Base-by-base conservation (phyloP, 2,113 vertebrate genomes). In the Protobothrops flavoviridis region DNA sequence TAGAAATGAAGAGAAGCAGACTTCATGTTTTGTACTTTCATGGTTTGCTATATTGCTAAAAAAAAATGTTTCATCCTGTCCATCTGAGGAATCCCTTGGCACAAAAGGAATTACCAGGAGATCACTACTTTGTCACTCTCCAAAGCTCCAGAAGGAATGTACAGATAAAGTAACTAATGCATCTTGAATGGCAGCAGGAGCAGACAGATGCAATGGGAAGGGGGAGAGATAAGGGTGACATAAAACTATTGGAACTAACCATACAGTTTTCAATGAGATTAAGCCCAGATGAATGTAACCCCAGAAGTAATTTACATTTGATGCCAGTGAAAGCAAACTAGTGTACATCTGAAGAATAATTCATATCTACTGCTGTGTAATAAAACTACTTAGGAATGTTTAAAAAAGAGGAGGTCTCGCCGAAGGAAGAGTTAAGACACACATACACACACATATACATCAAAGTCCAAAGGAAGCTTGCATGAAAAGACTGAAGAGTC, bases 341-440 rank as follows among this genome's bases (percentile, higher is more conserved):
- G 81, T 81, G 64, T 91, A 53, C n/a, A 85, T 91, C 50, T 55
- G 90, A 91, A 81, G 61, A 91, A 91, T 91, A 91, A 91, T 91
- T 91, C 90, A 81, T 85, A 85, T 85, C 33, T 23, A 39, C 69
- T 85, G 52, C 12, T 81, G 23, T 56, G 50, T 26, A 85, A 85
- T 39, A 45, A 91, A 91, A 55, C 23, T 91, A 13, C 39, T 91
- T 81, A 53, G 26, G 12, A 91, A 33, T 91, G 20, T 74, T 52
- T 1, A 29, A 57, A 85, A 56, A 85, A 56, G 10, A 85, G 11
- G 45, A 90, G 26, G 61, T 33, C 1, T 48, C 57, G 39, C 20
- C 7, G 48, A 39, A 57, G 52, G 52, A 85, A 43, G n/a, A 81
- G 9, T 91, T 69, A n/a, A 90, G n/a, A 50, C 3, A 69, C 55